Percentiles rank a stretch among this genome's conserved stretches.
Evolutionary conservation across 2,797 vertebrate species (phyloP).

Genomic region (Esox masquinongy): DNA sequence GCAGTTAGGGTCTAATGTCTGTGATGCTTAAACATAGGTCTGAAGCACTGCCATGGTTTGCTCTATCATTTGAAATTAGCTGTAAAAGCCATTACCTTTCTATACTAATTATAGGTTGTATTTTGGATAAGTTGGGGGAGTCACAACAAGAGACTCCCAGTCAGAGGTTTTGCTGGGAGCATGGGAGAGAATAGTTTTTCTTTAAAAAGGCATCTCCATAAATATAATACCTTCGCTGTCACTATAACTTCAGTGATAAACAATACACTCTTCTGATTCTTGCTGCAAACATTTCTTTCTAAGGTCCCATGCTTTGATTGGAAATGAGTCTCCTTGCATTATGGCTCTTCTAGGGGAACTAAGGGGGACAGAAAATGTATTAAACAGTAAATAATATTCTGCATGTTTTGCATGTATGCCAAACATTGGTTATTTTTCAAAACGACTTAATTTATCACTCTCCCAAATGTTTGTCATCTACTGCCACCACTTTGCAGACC

Average conservation of each 20-base stretch:
- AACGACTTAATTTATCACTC: not conserved
- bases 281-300: not conserved
- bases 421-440: not conserved
- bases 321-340: not conserved
- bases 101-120: conserved; percentile 36
- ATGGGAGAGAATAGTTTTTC: not conserved
- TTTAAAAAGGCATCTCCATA: not conserved
- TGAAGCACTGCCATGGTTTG: conserved; percentile 33
- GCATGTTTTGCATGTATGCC: not conserved
- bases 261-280: not conserved
- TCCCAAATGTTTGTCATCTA: not conserved
- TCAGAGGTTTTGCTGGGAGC: conserved; percentile 14
- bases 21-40: conserved; percentile 50
- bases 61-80: conserved; percentile 62
- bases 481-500: not conserved
- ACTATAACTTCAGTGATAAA: not conserved
- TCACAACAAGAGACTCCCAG: not conserved
- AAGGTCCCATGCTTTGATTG: not conserved
- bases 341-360: not conserved
- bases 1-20: conserved; percentile 58
- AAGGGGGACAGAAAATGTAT: not conserved
- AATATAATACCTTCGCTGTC: not conserved
- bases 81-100: conserved; percentile 46
- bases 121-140: conserved; percentile 21
- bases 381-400: not conserved